These are phyloP conservation scores for Lucifuga dentata DNA, from an alignment of 2,113 vertebrate genomes.

Conservation along the genomic window DNA sequence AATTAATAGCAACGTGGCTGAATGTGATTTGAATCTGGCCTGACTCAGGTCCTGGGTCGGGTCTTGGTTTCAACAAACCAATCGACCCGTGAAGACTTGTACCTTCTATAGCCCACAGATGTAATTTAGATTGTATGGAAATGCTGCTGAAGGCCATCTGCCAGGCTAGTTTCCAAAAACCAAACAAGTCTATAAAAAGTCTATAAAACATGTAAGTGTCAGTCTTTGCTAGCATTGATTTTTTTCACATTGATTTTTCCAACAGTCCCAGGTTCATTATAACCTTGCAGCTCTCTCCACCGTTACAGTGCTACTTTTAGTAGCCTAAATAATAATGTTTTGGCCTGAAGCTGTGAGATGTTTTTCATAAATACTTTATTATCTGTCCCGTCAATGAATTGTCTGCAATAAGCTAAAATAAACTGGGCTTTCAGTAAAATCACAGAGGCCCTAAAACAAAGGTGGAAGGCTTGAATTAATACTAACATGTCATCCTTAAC, in stretches of 20 bases:
- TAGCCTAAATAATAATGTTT: conserved; percentile 2
- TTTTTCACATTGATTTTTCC: neutral
- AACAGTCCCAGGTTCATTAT: conserved; percentile 2
- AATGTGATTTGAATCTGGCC: no score
- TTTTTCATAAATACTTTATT: conserved; percentile 42
- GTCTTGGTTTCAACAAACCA: no score
- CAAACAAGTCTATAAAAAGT: neutral
- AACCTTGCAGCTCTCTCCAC: conserved; percentile 1
- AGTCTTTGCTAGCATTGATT: neutral
- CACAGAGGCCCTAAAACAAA: conserved; percentile 33
- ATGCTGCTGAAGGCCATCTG: neutral
- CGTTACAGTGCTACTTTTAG: conserved; percentile 5
- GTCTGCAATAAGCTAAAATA: conserved; percentile 37
- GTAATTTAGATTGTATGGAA: no score
- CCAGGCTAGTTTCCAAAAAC: conserved; percentile 1
- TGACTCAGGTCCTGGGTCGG: no score
- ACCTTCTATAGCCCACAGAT: no score
- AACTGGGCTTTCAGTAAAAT: conserved; percentile 43
- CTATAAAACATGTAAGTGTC: no score
- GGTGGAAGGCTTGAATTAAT: conserved; percentile 63
- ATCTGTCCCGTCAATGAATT: conserved; percentile 30
- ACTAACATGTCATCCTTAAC: conserved; percentile 82
- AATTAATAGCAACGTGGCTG: no score
- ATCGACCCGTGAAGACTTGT: no score
- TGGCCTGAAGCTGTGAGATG: conserved; percentile 28